Base-by-base conservation (phyloP, 2,113 vertebrate species). In the Speoplatyrhinus poulsoni region DNA sequence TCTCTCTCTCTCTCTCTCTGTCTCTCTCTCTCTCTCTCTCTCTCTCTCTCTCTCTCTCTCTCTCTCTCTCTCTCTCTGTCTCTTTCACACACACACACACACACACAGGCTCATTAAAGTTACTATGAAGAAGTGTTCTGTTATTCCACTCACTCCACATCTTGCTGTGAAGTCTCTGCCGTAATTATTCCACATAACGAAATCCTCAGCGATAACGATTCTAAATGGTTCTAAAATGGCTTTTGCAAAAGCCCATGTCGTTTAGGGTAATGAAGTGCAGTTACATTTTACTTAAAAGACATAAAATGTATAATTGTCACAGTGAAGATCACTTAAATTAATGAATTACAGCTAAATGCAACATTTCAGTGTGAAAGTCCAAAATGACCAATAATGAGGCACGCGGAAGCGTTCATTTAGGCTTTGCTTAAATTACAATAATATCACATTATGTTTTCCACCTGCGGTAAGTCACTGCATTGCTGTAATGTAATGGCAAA, bases 391-490 rank as follows among this genome's bases (percentile, higher is more conserved):
- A 41, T 41, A 8, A 41, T 41, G 36, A 41, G 36, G 36, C 7
- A 1, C 7, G 7, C 3, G 36, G 36, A 41, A 41, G 36, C 50
- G 62, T 26, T 2, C 26, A 26, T 26, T 26, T 26, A 26, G 26
- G 26, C 26, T 46, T 50, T 10, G 2, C 12, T 46, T 48, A 64
- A 68, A 71, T 54, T 33, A 26, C 26, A 26, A 26, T 12, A 71
- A 58, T 62, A 55, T 15, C 62, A 47, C 67, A 63, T 75, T 79
- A 64, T 70, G 52, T n/a, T 61, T 48, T 58, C 64, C 17, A 46
- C 55, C 65, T 61, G 71, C 53, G 62, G 64, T 79, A 46, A 62
- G 66, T 73, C 63, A 68, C 11, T 3, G 12, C 32, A 62, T 17
- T 15, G 46, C 16, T 56, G 50, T 12, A 26, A 26, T 26, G 26